A percentile compares a stretch with the other conserved stretches of the same genome.
Evolutionary conservation across 2,888 invertebrate genomes (phyloP).

Genomic region (Drosophila nr. perissopoda): DNA sequence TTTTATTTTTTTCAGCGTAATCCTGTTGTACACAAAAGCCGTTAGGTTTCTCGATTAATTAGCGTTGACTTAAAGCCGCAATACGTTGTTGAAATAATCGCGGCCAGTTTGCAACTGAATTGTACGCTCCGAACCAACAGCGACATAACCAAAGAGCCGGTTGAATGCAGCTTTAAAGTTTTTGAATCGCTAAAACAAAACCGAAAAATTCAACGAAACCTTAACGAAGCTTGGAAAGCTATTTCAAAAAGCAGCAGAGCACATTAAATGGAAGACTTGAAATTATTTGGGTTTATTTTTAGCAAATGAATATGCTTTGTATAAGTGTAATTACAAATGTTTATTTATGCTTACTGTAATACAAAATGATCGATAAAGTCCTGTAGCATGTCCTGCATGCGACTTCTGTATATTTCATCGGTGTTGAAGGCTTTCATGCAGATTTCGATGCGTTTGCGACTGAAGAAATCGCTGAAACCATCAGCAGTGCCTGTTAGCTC

Average conservation of each 20-base stretch:
- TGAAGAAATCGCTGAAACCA: slow-evolving; percentile 87
- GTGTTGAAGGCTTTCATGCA: slow-evolving; percentile 86
- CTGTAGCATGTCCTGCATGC: slow-evolving; percentile 86
- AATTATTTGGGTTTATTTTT: slow-evolving; percentile 9
- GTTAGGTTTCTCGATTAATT: slow-evolving; percentile 3
- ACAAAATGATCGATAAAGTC: slow-evolving; percentile 86
- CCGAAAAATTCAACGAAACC: slow-evolving; percentile 30
- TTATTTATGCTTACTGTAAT: slow-evolving; percentile 26
- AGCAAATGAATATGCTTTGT: neutral
- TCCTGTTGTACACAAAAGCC: slow-evolving; percentile 23
- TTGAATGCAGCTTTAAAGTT: slow-evolving; percentile 65
- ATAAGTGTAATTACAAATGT: neutral
- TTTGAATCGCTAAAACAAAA: slow-evolving; percentile 43
- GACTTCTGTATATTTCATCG: slow-evolving; percentile 85
- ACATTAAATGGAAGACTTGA: neutral
- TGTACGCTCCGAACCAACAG: slow-evolving; percentile 29
- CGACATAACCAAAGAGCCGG: slow-evolving; percentile 28
- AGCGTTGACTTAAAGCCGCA: slow-evolving; percentile 23
- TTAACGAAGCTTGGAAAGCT: slow-evolving; percentile 66
- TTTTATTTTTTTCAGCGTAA: slow-evolving; percentile 7
- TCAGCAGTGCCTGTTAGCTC: slow-evolving; percentile 85
- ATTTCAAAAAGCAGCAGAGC: neutral
- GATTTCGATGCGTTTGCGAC: slow-evolving; percentile 86
- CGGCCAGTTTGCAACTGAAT: slow-evolving; percentile 76
- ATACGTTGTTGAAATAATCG: slow-evolving; percentile 73